phyloP scores from a whole-genome alignment of 2,113 vertebrate genomes.

The Cinclus mexicanus region DNA sequence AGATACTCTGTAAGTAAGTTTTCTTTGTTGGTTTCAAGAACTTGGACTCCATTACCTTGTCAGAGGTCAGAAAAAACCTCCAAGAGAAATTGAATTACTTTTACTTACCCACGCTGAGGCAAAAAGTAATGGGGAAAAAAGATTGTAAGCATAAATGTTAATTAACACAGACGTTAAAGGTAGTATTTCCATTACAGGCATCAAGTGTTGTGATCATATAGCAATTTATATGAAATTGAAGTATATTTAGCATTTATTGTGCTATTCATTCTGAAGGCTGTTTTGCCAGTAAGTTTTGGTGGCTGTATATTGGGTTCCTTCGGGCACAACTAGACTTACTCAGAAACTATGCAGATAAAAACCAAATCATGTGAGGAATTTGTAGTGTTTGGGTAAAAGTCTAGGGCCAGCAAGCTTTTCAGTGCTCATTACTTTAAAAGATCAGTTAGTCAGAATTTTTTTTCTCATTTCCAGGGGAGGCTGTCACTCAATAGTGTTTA shows the following conservation, averaged over 20 bases:
- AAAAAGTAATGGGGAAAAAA: neutral
- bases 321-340: neutral
- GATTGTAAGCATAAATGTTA: neutral
- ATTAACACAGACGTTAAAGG: neutral
- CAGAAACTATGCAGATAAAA: neutral
- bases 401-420: slow-evolving; percentile 9
- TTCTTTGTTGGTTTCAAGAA: neutral
- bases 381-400: slow-evolving; percentile 9
- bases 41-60: neutral
- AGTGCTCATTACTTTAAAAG: slow-evolving; percentile 5
- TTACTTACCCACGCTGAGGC: neutral
- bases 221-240: neutral
- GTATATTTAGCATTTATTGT: neutral
- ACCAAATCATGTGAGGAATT: neutral
- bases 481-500: neutral
- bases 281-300: neutral
- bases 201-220: neutral
- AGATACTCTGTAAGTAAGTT: neutral
- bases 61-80: neutral
- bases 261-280: neutral
- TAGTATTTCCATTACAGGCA: neutral
- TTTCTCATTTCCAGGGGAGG: neutral
- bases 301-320: neutral
- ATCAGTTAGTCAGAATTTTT: neutral
- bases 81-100: neutral